phyloP scores from a whole-genome alignment of 2,113 vertebrate genomes.

The Erythrolamprus reginae region DNA sequence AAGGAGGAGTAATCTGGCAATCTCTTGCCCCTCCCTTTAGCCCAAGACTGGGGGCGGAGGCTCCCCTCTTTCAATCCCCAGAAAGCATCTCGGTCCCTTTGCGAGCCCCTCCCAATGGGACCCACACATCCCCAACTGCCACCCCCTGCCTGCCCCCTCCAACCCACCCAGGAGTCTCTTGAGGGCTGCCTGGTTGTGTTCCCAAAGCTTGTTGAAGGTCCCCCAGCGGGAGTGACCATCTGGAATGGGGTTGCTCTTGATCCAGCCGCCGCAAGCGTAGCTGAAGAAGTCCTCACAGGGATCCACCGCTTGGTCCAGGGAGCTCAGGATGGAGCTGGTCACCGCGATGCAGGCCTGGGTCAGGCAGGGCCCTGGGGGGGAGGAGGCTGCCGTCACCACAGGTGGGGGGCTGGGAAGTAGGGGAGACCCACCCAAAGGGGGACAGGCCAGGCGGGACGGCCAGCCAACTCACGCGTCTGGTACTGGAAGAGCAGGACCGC shows the following conservation, averaged over 20 bases:
- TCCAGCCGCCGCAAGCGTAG: slow-evolving; percentile 92
- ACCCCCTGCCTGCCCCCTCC: background rate
- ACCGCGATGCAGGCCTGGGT: slow-evolving; percentile 84
- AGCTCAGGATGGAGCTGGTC: slow-evolving; percentile 80
- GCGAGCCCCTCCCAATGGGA: background rate
- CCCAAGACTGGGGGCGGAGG: background rate
- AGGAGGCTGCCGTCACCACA: background rate
- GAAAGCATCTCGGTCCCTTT: background rate
- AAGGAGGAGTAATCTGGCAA: background rate
- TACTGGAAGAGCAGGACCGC: slow-evolving; percentile 78
- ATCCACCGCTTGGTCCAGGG: slow-evolving; percentile 81
- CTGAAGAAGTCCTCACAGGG: slow-evolving; percentile 93
- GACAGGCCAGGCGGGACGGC: too few species aligned
- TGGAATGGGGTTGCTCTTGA: slow-evolving; percentile 87
- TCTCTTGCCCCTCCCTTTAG: background rate
- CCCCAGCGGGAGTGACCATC: slow-evolving; percentile 94
- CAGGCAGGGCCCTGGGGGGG: slow-evolving; percentile 68
- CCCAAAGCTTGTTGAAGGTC: slow-evolving; percentile 93
- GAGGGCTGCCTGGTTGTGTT: slow-evolving; percentile 92
- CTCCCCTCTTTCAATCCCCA: background rate
- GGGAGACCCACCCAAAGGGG: background rate
- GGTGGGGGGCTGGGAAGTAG: background rate
- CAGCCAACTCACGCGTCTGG: slow-evolving; percentile 75
- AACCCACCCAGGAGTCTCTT: slow-evolving; percentile 86
- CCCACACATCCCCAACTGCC: background rate